Base-by-base conservation (phyloP, 2,797 vertebrate genomes). In the Clarias platycephalus region DNA sequence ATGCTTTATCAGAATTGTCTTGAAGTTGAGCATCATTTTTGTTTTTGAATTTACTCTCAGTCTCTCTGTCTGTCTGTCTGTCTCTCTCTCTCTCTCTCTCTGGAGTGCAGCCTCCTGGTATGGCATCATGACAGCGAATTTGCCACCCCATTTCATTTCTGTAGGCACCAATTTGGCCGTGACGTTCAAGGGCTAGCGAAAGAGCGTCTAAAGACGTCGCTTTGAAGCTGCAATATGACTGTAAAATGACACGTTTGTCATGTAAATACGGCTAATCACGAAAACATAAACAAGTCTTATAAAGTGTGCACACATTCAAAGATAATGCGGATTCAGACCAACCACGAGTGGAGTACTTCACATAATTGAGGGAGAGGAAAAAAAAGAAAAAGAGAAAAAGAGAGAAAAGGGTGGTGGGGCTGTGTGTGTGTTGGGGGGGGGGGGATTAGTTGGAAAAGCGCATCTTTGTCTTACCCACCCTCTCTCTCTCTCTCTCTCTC, bases 181-280 rank as follows among this genome's bases (percentile, higher is more conserved):
- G 70, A 18, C 24, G 10, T 24, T 60, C 3, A 55, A 28, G 37
- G 75, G 57, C 20, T 5, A 9, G 53, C 57, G n/a, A 67, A 53
- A 4, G 53, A 68, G 67, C 44, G 31, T 64, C 68, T 58, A 63
- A 92, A 91, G 90, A 93, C 89, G 89, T 87, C 91, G 84, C 90
- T 90, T 91, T 89, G 89, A 89, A 92, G 91, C 90, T 89, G 60
- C 89, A 82, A 91, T 91, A 90, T 90, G 91, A 90, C 89, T 90
- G 86, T 85, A 84, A 88, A 90, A 92, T 90, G 88, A 90, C 89
- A 87, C 89, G 87, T 88, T 88, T 86, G 85, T 84, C 85, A 86
- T 86, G 85, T 84, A 84, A 86, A 86, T 86, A 93, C 88, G 55
- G 37, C 82, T 81, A 81, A 84, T 86, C 82, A 66, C 68, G 24